Evolutionary conservation across 2,113 vertebrate genomes (phyloP), one percentile per base, ranked within the genome.

Genomic region (Diphyllodes magnificus): DNA sequence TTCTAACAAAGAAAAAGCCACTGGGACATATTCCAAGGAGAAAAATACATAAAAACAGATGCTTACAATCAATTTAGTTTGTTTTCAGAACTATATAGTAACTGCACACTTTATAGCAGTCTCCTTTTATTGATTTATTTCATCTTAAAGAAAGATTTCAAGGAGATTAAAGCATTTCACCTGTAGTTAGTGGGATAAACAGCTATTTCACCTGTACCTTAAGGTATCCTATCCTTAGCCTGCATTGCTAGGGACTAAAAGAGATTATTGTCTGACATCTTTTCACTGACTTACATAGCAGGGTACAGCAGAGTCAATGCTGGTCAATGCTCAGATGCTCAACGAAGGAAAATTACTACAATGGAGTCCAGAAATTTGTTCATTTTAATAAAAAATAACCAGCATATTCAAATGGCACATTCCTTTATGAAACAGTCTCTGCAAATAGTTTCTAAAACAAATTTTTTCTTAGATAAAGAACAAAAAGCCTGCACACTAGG

Each of bases 391-490:
- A 76, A 53, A 82, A 92, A 94, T 82, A 95, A 76, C 63, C 17
- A 94, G 53, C 54, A 91, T 56, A 82, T 80, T 61, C 90, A 96
- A 95, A 95, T 56, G 45, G 68, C 39, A 42, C 63, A 88, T 82
- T 94, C 80, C n/a, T 95, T 93, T 71, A 91, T 44, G n/a, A 91
- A 97, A 71, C 14, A 57, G 65, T 40, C 39, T 65, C 44, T 71
- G 84, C 47, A 95, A 96, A 87, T 22, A 81, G 24, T 91, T 97
- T 80, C 77, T 66, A 81, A 96, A 94, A 77, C 68, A 94, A 95
- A 40, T 92, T 97, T 93, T 96, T 96, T 89, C 86, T 93, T 88
- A 97, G 93, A 96, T 96, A 95, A 96, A 97, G 92, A 96, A 95
- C 91, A 95, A 92, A 86, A 94, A 92, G 54, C 90, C 90, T 96